Conservation (phyloP, 2,113 vertebrate genomes). For the Romanogobio albipinnatus region DNA sequence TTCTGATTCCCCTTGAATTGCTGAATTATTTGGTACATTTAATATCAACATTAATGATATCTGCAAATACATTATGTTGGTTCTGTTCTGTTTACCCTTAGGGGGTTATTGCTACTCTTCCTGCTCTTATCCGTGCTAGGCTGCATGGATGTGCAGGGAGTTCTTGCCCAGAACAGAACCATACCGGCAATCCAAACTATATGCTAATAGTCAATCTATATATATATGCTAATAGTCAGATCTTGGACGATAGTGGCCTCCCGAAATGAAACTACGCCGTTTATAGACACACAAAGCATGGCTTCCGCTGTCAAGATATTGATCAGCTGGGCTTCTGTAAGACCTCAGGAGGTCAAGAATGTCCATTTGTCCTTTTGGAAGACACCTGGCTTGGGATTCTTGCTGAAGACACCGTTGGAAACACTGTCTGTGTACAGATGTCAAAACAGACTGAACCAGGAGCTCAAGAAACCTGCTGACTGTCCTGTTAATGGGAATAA, state of each 20-base stretch:
- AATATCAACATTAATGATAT: no score
- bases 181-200: no score
- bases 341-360: conserved; percentile 32
- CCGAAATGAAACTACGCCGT: neutral
- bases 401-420: conserved; percentile 11
- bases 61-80: no score
- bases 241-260: neutral
- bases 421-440: conserved; percentile 2
- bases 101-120: no score
- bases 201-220: no score
- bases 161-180: no score
- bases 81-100: no score
- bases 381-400: conserved; percentile 34
- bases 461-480: neutral
- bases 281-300: neutral
- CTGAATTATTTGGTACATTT: no score
- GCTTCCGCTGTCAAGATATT: neutral
- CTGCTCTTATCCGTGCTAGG: no score
- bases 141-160: no score
- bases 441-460: neutral
- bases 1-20: no score
- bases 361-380: conserved; percentile 16
- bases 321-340: conserved; percentile 4
- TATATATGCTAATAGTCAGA: no score
- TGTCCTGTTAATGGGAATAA: neutral